Base-by-base conservation (phyloP, 2,113 vertebrate species). In the Colistium nudipinnis region DNA sequence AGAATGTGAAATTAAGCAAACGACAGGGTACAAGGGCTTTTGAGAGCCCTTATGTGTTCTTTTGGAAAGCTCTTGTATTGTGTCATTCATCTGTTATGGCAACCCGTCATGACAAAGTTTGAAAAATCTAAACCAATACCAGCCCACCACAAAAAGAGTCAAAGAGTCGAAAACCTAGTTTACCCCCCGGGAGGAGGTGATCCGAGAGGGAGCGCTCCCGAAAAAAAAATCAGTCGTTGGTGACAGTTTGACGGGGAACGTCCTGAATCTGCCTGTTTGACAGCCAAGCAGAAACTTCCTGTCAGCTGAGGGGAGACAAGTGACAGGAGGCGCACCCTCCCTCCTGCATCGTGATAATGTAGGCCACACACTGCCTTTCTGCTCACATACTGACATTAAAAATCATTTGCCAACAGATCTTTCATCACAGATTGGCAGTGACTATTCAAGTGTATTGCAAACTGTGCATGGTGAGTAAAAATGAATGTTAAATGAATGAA, bases 221-320 rank as follows among this genome's bases (percentile, higher is more conserved):
- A 45, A 16, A 2, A 22, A 20, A 31, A 38, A n/a, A 24, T 54
- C 51, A 30, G 76, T 66, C 53, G 12, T 24, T 9, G 74, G 62
- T 76, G 82, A 80, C 76, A 76, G 70, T 27, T 70, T 87, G 85
- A 85, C 76, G 43, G 73, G 47, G 55, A 76, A 35, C 52, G 56
- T 66, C 49, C 59, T n/a, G 56, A 49, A 64, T 71, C 28, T 3
- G 60, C 43, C 22, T 61, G 67, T 69, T 33, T 84, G 82, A 87
- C 80, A 84, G 70, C 45, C 44, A 14, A 39, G 4, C 64, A 1
- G 67, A 47, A 57, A 78, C 80, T 67, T 80, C 63, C 74, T 63
- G 80, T 64, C 82, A 69, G 54, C 39, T 2, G 9, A 59, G 66
- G 48, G 2, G 9, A 68, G 70, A 69, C 30, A 39, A 78, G 79